These are phyloP conservation scores for Sorex fumeus DNA, from an alignment of 2,113 vertebrate species.

Conservation along the genomic window DNA sequence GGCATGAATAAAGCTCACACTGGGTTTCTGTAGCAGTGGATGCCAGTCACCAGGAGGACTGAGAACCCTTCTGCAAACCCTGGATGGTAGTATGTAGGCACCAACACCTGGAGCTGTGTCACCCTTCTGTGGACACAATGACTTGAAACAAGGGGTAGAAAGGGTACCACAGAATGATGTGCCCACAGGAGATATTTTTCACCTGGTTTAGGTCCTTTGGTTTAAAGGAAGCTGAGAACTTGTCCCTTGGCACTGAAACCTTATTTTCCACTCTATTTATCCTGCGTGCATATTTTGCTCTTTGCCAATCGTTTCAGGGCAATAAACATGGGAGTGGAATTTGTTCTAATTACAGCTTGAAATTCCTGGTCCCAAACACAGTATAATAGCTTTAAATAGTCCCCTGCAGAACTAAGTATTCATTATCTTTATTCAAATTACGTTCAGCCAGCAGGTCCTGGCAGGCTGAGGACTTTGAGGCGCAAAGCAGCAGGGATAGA, in stretches of 20 bases:
- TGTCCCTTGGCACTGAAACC: neutral
- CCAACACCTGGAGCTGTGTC: neutral
- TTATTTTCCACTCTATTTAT: neutral
- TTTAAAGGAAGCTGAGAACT: constrained; percentile 1
- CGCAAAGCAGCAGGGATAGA: neutral
- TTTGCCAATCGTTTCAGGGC: constrained; percentile 33
- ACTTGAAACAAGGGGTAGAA: neutral
- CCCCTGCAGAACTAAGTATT: neutral
- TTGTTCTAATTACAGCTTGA: neutral
- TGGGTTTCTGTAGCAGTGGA: neutral
- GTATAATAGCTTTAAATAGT: neutral
- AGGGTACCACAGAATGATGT: neutral
- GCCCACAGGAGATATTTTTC: neutral
- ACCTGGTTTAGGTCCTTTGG: too few species aligned
- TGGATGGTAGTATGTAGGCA: fast-evolving
- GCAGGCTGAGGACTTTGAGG: fast-evolving
- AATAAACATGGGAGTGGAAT: neutral
- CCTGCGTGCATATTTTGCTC: neutral
- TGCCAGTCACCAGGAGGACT: neutral
- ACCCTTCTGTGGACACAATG: neutral
- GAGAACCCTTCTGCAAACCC: too few species aligned
- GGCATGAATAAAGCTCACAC: neutral
- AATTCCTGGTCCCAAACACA: constrained; percentile 36
- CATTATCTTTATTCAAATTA: neutral
- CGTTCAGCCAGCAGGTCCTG: fast-evolving